Evolutionary conservation across 2,113 vertebrate genomes (phyloP), one percentile per base, ranked within the genome.

Genomic region (Trematomus loennbergii): DNA sequence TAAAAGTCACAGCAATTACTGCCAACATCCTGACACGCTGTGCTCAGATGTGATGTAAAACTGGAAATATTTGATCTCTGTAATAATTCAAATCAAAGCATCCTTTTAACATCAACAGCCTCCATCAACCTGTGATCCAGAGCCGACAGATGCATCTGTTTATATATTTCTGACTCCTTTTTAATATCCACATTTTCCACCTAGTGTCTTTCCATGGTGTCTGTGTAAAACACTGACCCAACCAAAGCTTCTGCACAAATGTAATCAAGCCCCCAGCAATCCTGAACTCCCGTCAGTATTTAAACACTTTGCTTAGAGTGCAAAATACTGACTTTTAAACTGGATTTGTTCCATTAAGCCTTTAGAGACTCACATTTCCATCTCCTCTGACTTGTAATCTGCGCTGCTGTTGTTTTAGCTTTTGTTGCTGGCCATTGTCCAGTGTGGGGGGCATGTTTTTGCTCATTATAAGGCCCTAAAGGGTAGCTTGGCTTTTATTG

Each of bases 41-140:
- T 40, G 5, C 36, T 20, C 43, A 58, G 78, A 75, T 55, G 60
- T 80, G n/a, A 81, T 36, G 29, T 58, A 17, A 75, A 81, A 52
- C 11, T 55, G 33, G 60, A 75, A 81, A 49, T 61, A 57, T 88
- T 77, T 70, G 50, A 43, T 76, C 71, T 46, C 60, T 72, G 52
- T 48, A 17, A 80, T 75, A 48, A 80, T 80, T 83, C 69, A 81
- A 77, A 88, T 88, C 80, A 83, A 84, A 54, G 79, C 81, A 63
- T 79, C 76, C 81, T 75, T 81, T 62, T 65, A 68, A 80, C 84
- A 78, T 22, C 46, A 48, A 74, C 18, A 61, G 74, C 87, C 88
- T 92, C 87, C 65, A 88, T 90, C 77, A 83, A 71, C 85, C 76
- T 79, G 70, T 77, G 78, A 84, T 88, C 76, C 81, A 50, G 52